A percentile compares a stretch with the other conserved stretches of the same genome.
These are phyloP conservation scores for Megamerina dolium DNA, from an alignment of 2,888 invertebrate species.

Conservation along the genomic window DNA sequence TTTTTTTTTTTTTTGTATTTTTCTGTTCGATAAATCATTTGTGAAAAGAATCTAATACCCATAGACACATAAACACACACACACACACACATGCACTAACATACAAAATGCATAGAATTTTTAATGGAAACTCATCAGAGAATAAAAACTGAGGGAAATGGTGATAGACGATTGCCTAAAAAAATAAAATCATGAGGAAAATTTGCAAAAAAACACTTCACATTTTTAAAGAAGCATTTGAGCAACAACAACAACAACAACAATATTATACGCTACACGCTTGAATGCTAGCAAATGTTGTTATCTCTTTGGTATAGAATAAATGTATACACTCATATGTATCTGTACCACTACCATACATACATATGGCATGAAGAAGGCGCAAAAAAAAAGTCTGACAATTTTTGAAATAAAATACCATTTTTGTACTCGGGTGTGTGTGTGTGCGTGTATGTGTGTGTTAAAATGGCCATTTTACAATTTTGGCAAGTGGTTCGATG, in stretches of 20 bases:
- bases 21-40: background rate
- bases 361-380: no score
- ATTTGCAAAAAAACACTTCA: conserved; percentile 25
- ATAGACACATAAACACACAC: no score
- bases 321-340: no score
- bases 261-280: conserved; percentile 37
- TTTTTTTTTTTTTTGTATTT: background rate
- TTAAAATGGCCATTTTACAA: conserved; percentile 12
- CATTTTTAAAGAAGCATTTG: conserved; percentile 29
- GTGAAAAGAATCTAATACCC: background rate
- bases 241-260: no score
- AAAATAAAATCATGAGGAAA: conserved; percentile 19
- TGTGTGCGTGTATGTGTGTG: no score
- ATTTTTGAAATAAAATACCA: no score
- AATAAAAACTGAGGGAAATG: background rate
- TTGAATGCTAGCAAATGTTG: conserved; percentile 38
- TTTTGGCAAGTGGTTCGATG: no score
- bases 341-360: no score
- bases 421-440: no score
- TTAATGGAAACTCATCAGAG: background rate
- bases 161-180: background rate
- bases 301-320: conserved; percentile 27
- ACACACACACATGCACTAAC: no score
- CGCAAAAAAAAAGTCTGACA: no score
- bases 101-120: no score